Percentiles rank a stretch among this genome's conserved stretches.
Conservation (phyloP, 2,797 vertebrate species). For the Gymnopithys bicolor region DNA sequence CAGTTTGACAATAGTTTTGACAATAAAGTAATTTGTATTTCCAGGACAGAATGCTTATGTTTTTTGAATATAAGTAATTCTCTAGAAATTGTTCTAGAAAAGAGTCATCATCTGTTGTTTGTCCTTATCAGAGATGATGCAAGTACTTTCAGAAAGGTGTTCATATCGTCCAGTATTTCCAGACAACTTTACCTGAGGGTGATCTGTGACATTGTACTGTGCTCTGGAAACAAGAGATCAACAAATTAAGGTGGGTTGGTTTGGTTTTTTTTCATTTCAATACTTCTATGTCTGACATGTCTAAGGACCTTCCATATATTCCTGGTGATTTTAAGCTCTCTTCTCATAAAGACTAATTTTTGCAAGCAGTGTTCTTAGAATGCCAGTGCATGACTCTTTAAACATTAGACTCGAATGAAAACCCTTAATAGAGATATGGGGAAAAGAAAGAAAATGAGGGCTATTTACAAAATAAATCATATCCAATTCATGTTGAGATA, state of each 20-base stretch:
- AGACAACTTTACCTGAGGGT: background rate
- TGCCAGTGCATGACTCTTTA: background rate
- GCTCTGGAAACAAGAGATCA: background rate
- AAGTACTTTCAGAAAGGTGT: background rate
- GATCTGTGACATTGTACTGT: background rate
- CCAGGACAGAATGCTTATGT: background rate
- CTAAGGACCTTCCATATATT: background rate
- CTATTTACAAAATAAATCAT: background rate
- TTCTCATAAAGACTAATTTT: background rate
- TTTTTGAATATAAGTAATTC: background rate
- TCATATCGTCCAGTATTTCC: background rate
- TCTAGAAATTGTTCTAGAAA: background rate
- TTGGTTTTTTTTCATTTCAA: background rate
- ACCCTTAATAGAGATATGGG: background rate
- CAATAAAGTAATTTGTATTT: background rate
- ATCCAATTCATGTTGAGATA: background rate
- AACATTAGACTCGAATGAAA: background rate
- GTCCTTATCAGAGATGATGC: background rate
- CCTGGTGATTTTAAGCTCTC: background rate
- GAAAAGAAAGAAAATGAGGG: background rate
- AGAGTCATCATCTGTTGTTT: background rate
- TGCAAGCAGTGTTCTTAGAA: background rate
- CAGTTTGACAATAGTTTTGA: background rate
- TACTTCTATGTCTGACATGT: background rate
- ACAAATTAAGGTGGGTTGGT: background rate